Evolutionary conservation across 2,797 vertebrate genomes (phyloP), one percentile per base, ranked within the genome.

Genomic region (Cheirogaleus major): DNA sequence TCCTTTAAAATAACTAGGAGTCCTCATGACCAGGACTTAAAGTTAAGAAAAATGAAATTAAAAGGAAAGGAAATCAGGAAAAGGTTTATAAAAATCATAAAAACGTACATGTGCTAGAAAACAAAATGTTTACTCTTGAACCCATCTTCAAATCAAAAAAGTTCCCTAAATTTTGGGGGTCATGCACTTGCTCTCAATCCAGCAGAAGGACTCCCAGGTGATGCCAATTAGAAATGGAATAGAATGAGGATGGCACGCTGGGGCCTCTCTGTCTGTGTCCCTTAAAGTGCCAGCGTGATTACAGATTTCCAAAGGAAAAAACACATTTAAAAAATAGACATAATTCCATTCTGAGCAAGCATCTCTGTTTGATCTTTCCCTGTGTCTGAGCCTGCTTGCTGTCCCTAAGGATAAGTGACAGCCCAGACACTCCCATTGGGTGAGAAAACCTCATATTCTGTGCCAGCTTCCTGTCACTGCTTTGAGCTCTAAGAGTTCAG

Each of bases 401-500:
- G 96, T 92, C 63, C 96, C 14, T n/a, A 82, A 87, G 70, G 0
- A 0, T 0, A 0, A 96, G 95, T 91, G 87, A 79, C 38, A 78
- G 41, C 0, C 2, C 65, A 48, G 48, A 1, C 86, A 45, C 55
- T 96, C 96, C 93, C 41, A 10, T 0, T 67, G 91, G 81, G 76
- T 80, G 87, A 93, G 95, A 67, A 80, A 93, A 55, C 80, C 48
- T 97, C 69, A 30, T 84, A 38, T 96, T 97, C 95, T 78, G 38
- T 98, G 97, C 98, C 98, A 92, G 91, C 98, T 99, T 99, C 99
- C 99, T 99, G 99, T 99, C 98, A 32, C 88, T 93, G 89, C 93
- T 94, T 93, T 96, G 0, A 1, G 95, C 91, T 20, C 61, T 80
- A 32, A 88, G 57, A 96, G 88, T 94, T 76, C 93, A 89, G 87